Evolutionary conservation across 2,797 vertebrate species (phyloP), one percentile per base, ranked within the genome.

Genomic region (Thalassophryne amazonica): DNA sequence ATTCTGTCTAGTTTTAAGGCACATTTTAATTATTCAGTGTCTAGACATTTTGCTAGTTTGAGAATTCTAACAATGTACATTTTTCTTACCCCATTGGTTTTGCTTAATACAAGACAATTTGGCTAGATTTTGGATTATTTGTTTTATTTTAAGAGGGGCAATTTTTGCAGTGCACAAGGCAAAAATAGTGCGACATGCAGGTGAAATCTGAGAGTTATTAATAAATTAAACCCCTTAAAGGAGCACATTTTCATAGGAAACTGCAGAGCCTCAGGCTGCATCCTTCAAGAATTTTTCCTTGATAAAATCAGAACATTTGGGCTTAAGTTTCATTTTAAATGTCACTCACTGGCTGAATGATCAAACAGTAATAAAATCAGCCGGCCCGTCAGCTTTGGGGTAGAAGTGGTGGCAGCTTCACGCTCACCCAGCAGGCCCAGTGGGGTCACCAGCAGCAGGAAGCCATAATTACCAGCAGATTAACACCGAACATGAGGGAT

Each of bases 381-480:
- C n/a, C n/a, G n/a, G n/a, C n/a, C 28, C 10, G 11, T 15, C 18
- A 15, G 40, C 32, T 54, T 21, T 9, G 21, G 6, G 21, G 21
- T 8, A 17, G 28, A n/a, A n/a, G n/a, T n/a, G n/a, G n/a, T n/a
- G n/a, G n/a, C n/a, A n/a, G n/a, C n/a, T n/a, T n/a, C n/a, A 17
- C 9, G 16, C 38, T 40, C 15, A 22, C 25, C 13, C 19, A 37
- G 18, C 34, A 20, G 18, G 20, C 17, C 5, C 3, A 3, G 4
- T 17, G 5, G 17, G 10, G 41, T 23, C 16, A 0, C 15, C 27
- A 21, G 47, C 47, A 35, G 34, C 43, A 23, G 57, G 37, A 53
- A 15, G 40, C 11, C 56, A 68, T 60, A 46, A 60, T 60, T 43
- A 48, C 0, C 34, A 23, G 36, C 35, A 56, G 58, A 52, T 38